A percentile compares a stretch with the other conserved stretches of the same genome.
Evolutionary conservation across 1,140 invertebrate species (phyloP).

Genomic region (Ceratosolen fusciceps): DNA sequence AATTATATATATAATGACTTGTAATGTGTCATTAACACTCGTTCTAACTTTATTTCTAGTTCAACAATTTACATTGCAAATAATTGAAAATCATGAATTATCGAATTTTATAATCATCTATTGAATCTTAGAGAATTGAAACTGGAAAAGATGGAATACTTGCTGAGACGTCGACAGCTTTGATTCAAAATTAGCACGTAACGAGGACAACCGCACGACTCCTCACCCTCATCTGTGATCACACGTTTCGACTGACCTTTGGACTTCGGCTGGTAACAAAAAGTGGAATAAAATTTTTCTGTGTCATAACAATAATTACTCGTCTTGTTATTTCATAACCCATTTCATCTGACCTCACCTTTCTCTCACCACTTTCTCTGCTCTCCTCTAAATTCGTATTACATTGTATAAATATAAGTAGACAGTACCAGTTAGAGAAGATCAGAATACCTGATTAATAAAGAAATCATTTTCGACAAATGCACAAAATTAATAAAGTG

Average conservation of each 20-base stretch:
- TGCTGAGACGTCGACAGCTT: constrained; percentile 64
- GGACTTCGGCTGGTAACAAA: constrained; percentile 70
- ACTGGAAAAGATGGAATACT: constrained; percentile 59
- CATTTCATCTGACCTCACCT: background rate
- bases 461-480: too few relatives aligned
- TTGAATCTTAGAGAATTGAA: constrained; percentile 56
- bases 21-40: too few relatives aligned
- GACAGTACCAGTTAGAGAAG: too few relatives aligned
- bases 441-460: too few relatives aligned
- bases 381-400: background rate
- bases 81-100: too few relatives aligned
- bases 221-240: constrained; percentile 71
- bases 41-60: too few relatives aligned
- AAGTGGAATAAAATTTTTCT: constrained; percentile 69
- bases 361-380: background rate
- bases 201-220: constrained; percentile 70
- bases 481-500: too few relatives aligned
- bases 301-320: constrained; percentile 66
- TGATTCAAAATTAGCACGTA: constrained; percentile 59
- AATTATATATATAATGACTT: too few relatives aligned
- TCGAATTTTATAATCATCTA: background rate
- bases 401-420: background rate
- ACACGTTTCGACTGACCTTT: constrained; percentile 69
- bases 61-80: too few relatives aligned
- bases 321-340: constrained; percentile 44